These are phyloP conservation scores for Lycophotia porphyrea DNA, from an alignment of 2,888 invertebrate species.

Conservation along the genomic window DNA sequence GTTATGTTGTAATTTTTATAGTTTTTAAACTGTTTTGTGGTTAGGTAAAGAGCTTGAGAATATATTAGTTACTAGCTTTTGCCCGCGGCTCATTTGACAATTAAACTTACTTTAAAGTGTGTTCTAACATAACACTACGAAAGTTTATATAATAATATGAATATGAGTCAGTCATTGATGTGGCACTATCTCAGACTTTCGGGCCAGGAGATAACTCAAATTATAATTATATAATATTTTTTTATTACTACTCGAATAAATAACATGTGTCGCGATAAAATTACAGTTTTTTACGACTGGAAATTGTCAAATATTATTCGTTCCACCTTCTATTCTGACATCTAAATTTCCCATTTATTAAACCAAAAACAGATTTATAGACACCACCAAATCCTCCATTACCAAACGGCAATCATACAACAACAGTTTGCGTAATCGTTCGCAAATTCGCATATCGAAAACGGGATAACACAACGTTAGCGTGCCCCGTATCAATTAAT, in stretches of 20 bases:
- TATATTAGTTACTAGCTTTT: neutral
- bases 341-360: slow-evolving; percentile 17
- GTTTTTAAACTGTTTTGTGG: slow-evolving; percentile 24
- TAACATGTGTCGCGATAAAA: too few relatives aligned
- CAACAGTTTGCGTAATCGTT: slow-evolving; percentile 55
- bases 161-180: too few relatives aligned
- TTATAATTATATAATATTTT: too few relatives aligned
- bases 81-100: too few relatives aligned
- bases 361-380: slow-evolving; percentile 28
- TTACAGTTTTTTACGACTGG: too few relatives aligned
- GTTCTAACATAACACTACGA: too few relatives aligned
- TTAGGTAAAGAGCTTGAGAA: neutral
- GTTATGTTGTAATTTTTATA: slow-evolving; percentile 1
- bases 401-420: slow-evolving; percentile 52
- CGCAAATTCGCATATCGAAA: slow-evolving; percentile 71
- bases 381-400: slow-evolving; percentile 23
- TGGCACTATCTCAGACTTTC: too few relatives aligned
- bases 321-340: neutral
- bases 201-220: too few relatives aligned
- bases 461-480: slow-evolving; percentile 69
- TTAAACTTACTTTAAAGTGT: too few relatives aligned
- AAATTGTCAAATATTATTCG: neutral
- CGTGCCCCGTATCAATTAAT: slow-evolving; percentile 85
- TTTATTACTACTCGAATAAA: too few relatives aligned
- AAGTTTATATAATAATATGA: too few relatives aligned